Evolutionary conservation across 2,888 invertebrate genomes (phyloP).

Genomic region (Mesorhabditis belari): DNA sequence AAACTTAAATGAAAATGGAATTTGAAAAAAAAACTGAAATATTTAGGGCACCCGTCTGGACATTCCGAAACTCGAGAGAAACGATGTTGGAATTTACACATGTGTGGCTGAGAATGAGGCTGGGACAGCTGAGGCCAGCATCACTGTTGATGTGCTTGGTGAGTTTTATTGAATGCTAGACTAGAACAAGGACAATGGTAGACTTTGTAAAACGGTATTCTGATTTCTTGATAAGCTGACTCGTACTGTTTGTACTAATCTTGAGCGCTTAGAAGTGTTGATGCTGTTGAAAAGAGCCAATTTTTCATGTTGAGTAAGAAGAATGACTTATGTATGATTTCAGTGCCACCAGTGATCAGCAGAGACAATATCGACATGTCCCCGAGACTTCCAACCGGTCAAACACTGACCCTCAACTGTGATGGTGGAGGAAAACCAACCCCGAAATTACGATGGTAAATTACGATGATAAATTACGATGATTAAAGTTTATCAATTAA

Average conservation of each 20-base stretch:
- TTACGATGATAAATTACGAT: not conserved
- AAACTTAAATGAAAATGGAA: too few relatives aligned
- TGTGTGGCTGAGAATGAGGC: conserved; percentile 62
- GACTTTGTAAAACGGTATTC: not conserved
- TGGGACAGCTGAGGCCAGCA: conserved; percentile 59
- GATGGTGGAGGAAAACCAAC: conserved; percentile 58
- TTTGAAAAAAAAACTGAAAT: too few relatives aligned
- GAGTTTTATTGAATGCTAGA: conserved; percentile 29
- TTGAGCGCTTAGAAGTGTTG: too few relatives aligned
- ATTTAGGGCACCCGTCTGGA: conserved; percentile 43
- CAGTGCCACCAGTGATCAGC: conserved; percentile 56
- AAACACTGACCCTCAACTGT: conserved; percentile 61
- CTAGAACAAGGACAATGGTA: not conserved
- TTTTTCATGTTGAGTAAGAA: too few relatives aligned
- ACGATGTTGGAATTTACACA: conserved; percentile 62
- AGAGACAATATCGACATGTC: conserved; percentile 46
- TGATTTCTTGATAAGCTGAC: too few relatives aligned
- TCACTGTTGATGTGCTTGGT: conserved; percentile 63
- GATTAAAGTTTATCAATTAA: not conserved
- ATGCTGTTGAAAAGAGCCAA: too few relatives aligned
- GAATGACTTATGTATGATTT: conserved; percentile 11
- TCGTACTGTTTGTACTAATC: too few relatives aligned
- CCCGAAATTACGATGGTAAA: conserved; percentile 59
- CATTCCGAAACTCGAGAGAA: conserved; percentile 40
- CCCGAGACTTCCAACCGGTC: conserved; percentile 57